These are phyloP conservation scores for Entomobrya proxima DNA, from an alignment of 2,888 invertebrate genomes.

Conservation along the genomic window DNA sequence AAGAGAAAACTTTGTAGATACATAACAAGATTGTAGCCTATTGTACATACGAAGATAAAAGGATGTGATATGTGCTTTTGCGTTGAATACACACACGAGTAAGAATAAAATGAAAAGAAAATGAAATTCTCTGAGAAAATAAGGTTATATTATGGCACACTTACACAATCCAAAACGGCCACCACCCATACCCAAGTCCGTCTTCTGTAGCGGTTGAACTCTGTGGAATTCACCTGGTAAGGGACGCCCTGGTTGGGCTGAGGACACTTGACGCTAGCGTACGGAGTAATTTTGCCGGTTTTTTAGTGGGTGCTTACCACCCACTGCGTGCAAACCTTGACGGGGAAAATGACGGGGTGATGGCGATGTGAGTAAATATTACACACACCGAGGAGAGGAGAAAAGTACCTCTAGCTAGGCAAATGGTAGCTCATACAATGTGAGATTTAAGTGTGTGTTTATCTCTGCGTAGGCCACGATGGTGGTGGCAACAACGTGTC, in stretches of 20 bases:
- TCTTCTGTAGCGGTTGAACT: slow-evolving; percentile 69
- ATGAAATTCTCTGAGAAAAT: not conserved
- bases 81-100: not conserved
- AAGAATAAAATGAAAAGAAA: not conserved
- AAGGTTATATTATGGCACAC: slow-evolving; percentile 15
- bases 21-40: too few species aligned
- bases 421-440: too few species aligned
- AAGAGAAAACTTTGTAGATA: not conserved
- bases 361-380: not conserved
- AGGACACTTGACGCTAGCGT: slow-evolving; percentile 66
- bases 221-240: slow-evolving; percentile 59
- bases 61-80: not conserved
- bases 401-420: not conserved
- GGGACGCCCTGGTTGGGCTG: slow-evolving; percentile 59
- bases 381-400: not conserved
- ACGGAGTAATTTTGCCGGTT: slow-evolving; percentile 68
- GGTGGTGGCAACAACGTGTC: too few species aligned
- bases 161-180: slow-evolving; percentile 70
- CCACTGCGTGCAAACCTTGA: slow-evolving; percentile 28
- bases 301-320: slow-evolving; percentile 55
- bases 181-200: slow-evolving; percentile 72
- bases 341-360: not conserved
- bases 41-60: too few species aligned
- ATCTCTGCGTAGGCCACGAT: not conserved
- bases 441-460: slow-evolving; percentile 20